Base-by-base conservation (phyloP, 2,113 vertebrate species). In the Condylura cristata region DNA sequence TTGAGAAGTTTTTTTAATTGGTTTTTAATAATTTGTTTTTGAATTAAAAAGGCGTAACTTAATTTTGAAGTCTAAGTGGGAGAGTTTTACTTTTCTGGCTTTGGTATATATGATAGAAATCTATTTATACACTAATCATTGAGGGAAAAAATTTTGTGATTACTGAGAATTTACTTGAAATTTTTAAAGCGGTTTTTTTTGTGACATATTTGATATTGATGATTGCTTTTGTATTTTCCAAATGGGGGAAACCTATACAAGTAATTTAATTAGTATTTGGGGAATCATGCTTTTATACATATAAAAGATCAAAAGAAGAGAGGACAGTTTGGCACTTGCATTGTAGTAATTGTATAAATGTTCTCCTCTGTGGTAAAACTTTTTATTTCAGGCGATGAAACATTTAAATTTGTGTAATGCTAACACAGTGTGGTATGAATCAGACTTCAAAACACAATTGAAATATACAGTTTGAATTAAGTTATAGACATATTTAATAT, bases 61-160 rank as follows among this genome's bases (percentile, higher is more conserved):
- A 71, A 61, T 81, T 90, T 96, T 81, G 81, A 95, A 88, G 26
- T 22, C 71, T 60, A 76, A 11, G 79, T 26, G 53, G 39, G 22
- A 90, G 39, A 82, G 34, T 58, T 92, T 58, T 3, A 70, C 28
- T 53, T 28, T 28, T 92, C 48, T 94, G 41, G 18, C 26, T 78
- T 85, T 92, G 13, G 51, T 88, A 46, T 85, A 30, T 75, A 34
- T 87, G 66, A 32, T 90, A 32, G 75, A 51, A 91, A 81, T 48
- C 58, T 44, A 68, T 85, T 26, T 70, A 32, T 75, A 56, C 88
- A 65, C 48, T 12, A 60, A 37, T 85, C 10, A 34, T 81, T 91
- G 76, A 74, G 89, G 51, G 11, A 30, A 74, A 93, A 79, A 46
- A 51, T 83, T 3, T 74, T 93, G 18, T 61, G 24, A 71, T 87